Evolutionary conservation across 2,113 vertebrate genomes (phyloP), one percentile per base, ranked within the genome.

Genomic region (Nyctibius bracteatus): DNA sequence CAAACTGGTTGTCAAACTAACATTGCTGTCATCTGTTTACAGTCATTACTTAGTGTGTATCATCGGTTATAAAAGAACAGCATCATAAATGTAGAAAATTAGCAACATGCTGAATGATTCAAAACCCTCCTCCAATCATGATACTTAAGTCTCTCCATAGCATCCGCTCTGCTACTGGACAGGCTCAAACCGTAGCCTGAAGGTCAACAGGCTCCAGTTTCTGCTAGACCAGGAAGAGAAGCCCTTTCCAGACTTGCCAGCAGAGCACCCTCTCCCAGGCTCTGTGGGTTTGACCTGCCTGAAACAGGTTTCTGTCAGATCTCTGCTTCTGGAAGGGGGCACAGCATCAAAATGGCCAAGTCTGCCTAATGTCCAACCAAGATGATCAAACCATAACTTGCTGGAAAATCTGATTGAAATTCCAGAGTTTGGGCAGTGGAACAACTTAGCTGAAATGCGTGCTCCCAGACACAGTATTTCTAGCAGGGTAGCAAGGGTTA

Each of bases 261-360:
- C 12, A 67, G 67, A 86, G 41, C 67, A 58, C 24, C 20, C 20
- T 86, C 23, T 52, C 33, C 43, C n/a, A 28, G 12, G 20, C 19
- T 49, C 55, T 0, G 1, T 0, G 0, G 5, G 6, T 58, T 16
- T 66, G 51, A 67, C 37, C 71, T 58, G 11, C 33, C 54, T 47
- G n/a, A 89, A 57, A 5, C 43, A 47, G 15, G 14, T 11, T 11
- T 51, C 68, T 73, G 67, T 8, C 20, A 66, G 31, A 66, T 24
- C 25, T 65, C 74, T 92, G 72, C 37, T 70, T 74, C 83, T 39
- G 47, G 35, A 94, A 70, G 7, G 7, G 12, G 27, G 9, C 35
- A 67, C 12, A 59, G 51, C 12, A 82, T 11, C 2, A 0, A 31
- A 91, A 86, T 22, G 31, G n/a, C 14, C 43, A 39, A 1, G 1